phyloP scores from a whole-genome alignment of 2,888 invertebrate genomes.

The Aleiodes testaceus region DNA sequence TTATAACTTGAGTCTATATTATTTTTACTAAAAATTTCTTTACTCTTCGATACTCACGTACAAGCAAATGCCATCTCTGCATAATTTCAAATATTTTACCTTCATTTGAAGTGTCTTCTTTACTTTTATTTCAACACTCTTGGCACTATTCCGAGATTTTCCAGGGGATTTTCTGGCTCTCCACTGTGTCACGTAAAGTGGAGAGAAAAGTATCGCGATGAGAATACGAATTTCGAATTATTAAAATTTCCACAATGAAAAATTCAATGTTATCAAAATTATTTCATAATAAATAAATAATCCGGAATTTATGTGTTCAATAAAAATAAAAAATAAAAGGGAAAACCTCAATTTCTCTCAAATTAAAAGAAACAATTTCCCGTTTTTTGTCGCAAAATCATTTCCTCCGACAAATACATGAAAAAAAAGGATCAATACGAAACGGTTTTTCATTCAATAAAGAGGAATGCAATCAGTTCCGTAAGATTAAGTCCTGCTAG shows the following conservation, averaged over 20 bases:
- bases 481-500: neutral
- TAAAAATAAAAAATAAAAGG: too few species aligned
- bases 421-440: too few species aligned
- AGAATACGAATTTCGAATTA: neutral
- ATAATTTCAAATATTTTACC: conserved; percentile 20
- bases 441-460: too few species aligned
- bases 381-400: too few species aligned
- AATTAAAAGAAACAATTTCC: too few species aligned
- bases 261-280: neutral
- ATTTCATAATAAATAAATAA: too few species aligned
- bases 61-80: conserved; percentile 4
- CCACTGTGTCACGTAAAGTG: conserved; percentile 9
- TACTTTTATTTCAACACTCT: conserved; percentile 2
- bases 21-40: neutral
- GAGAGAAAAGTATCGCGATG: neutral
- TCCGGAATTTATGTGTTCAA: too few species aligned
- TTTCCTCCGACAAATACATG: too few species aligned
- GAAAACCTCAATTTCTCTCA: too few species aligned
- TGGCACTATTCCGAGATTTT: conserved; percentile 6
- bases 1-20: neutral
- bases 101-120: neutral
- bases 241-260: neutral
- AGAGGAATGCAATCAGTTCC: neutral
- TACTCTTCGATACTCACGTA: conserved; percentile 11
- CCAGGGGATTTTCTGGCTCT: conserved; percentile 3